Evolutionary conservation across 2,797 vertebrate genomes (phyloP).

Genomic region (Crocidura indochinensis): DNA sequence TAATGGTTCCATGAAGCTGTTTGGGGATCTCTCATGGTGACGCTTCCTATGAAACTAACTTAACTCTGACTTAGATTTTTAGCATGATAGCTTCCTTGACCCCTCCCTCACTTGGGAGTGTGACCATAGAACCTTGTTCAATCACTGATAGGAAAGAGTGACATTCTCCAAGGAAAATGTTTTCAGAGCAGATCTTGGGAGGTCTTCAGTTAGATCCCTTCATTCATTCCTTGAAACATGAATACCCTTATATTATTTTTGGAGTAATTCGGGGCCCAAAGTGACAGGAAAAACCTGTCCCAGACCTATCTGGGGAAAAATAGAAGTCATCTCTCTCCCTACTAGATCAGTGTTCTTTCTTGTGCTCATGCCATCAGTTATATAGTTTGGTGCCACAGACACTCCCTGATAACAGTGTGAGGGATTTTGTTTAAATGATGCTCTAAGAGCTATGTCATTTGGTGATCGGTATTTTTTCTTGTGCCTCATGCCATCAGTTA

Average conservation of each 20-base stretch:
- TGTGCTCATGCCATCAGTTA: not conserved
- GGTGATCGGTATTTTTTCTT: too few relatives aligned
- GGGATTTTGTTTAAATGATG: not conserved
- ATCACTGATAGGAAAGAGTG: not conserved
- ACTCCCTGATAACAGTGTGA: not conserved
- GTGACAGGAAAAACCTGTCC: not conserved
- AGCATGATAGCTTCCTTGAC: not conserved
- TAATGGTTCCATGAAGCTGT: not conserved
- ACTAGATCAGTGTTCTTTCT: not conserved
- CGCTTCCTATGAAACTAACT: slow-evolving; percentile 19
- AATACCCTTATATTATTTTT: not conserved
- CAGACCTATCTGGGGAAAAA: not conserved
- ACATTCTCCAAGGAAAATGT: not conserved
- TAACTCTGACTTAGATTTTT: not conserved
- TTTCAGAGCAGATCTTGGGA: not conserved
- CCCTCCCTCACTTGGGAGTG: not conserved
- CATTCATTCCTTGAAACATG: not conserved
- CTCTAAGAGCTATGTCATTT: not conserved
- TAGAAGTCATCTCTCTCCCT: not conserved
- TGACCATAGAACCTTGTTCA: not conserved
- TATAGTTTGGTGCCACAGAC: not conserved
- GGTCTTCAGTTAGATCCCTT: not conserved
- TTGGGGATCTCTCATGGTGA: not conserved
- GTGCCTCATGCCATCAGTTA: too few relatives aligned
- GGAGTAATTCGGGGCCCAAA: not conserved